Conservation (phyloP, 1,140 invertebrate species). For the Bilobella aurantiaca region DNA sequence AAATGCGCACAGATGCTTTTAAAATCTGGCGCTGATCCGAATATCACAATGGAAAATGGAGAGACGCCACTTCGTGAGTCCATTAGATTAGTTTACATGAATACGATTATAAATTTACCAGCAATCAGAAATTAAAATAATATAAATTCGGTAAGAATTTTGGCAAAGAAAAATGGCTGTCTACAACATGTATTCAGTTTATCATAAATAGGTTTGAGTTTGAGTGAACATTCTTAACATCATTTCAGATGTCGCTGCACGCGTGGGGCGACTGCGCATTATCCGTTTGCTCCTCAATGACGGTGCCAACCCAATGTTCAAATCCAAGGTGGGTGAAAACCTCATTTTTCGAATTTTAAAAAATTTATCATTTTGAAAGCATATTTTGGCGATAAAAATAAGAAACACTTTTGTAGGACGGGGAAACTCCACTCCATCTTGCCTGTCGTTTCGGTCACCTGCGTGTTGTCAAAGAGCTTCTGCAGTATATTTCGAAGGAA, state of each 20-base stretch:
- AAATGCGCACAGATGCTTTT: conserved; percentile 93
- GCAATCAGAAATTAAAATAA: too few relatives aligned
- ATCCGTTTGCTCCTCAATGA: conserved; percentile 77
- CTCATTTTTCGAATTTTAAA: neutral
- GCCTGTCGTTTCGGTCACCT: conserved; percentile 65
- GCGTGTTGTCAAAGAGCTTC: conserved; percentile 71
- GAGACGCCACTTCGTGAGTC: conserved; percentile 68
- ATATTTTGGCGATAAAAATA: too few relatives aligned
- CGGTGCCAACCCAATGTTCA: conserved; percentile 75
- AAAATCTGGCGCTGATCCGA: conserved; percentile 92
- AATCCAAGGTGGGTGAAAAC: conserved; percentile 65
- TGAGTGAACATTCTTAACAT: neutral
- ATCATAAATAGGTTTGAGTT: neutral
- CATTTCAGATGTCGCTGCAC: conserved; percentile 44
- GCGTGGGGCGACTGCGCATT: conserved; percentile 75
- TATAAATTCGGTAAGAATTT: too few relatives aligned
- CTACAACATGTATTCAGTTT: too few relatives aligned
- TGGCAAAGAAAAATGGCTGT: too few relatives aligned
- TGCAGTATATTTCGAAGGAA: conserved; percentile 69
- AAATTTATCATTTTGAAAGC: neutral
- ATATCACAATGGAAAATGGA: conserved; percentile 81
- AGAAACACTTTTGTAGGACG: too few relatives aligned
- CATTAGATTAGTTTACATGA: too few relatives aligned
- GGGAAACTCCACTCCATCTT: conserved; percentile 89
- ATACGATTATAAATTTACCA: too few relatives aligned